A percentile compares a stretch with the other conserved stretches of the same genome.
These are phyloP conservation scores for Drosophila bunnanda DNA, from an alignment of 2,888 invertebrate genomes.

Conservation along the genomic window DNA sequence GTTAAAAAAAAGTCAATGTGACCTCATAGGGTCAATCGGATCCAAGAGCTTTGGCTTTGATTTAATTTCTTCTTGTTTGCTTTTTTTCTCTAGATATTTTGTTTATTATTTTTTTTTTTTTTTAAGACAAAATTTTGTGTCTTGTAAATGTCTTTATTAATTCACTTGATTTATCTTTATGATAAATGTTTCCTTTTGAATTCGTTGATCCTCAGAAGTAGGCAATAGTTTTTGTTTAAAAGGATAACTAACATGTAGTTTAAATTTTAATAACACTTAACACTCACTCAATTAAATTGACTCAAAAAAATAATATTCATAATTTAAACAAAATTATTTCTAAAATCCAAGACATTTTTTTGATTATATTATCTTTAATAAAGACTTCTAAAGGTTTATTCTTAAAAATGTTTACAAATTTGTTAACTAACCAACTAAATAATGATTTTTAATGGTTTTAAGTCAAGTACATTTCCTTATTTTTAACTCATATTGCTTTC, in stretches of 20 bases:
- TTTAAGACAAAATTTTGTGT: no score
- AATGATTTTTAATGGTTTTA: neutral
- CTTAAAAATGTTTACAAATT: neutral
- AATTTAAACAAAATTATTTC: no score
- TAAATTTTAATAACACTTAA: neutral
- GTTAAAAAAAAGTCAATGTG: no score
- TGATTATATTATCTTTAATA: no score
- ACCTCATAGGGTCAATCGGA: no score
- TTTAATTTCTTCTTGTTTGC: no score
- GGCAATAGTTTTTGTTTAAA: neutral
- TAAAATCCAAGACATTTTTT: no score
- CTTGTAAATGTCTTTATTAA: neutral
- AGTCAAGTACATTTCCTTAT: neutral
- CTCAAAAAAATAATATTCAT: no score
- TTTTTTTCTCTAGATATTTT: no score
- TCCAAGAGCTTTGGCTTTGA: no score
- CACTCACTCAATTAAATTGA: no score
- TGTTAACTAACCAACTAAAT: neutral
- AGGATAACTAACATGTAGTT: neutral
- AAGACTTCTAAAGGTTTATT: no score
- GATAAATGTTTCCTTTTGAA: neutral
- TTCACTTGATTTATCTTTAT: neutral
- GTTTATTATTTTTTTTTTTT: neutral
- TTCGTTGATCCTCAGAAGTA: neutral
- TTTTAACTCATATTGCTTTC: neutral